These are phyloP conservation scores for Chymomyza amoena DNA, from an alignment of 2,888 invertebrate species.

Conservation along the genomic window DNA sequence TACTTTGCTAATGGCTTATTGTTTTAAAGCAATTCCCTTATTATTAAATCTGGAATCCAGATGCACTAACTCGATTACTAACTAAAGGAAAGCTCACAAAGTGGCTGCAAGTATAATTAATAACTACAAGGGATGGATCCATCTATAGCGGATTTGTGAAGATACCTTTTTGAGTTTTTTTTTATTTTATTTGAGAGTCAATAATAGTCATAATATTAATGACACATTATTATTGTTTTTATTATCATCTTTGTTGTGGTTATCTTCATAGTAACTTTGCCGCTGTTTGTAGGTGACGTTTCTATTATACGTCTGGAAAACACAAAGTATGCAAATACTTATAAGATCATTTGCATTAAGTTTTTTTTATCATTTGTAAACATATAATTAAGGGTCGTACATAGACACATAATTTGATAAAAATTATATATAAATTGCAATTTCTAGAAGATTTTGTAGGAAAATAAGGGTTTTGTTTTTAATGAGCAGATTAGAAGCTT, in stretches of 20 bases:
- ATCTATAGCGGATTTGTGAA: not conserved
- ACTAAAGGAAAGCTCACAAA: not conserved
- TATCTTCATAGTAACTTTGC: slow-evolving; percentile 19
- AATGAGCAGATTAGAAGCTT: too few species aligned
- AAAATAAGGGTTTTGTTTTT: too few species aligned
- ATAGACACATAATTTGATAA: not conserved
- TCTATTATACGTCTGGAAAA: slow-evolving; percentile 51
- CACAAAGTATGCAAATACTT: slow-evolving; percentile 57
- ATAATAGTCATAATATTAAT: slow-evolving; percentile 8
- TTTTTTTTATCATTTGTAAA: not conserved
- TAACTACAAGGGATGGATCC: not conserved
- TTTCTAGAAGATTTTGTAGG: too few species aligned
- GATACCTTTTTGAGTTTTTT: not conserved
- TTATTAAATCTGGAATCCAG: not conserved
- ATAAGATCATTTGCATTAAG: slow-evolving; percentile 46
- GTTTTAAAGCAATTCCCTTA: not conserved
- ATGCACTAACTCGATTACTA: not conserved
- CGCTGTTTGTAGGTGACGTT: slow-evolving; percentile 3
- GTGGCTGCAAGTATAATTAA: slow-evolving; percentile 11
- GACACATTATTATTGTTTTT: slow-evolving; percentile 23
- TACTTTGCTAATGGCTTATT: not conserved
- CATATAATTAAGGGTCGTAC: not conserved
- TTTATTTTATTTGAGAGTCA: not conserved
- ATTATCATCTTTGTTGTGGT: slow-evolving; percentile 19
- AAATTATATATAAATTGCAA: too few species aligned